These are phyloP conservation scores for Entomobrya multifasciata DNA, from an alignment of 2,888 invertebrate species.

Conservation along the genomic window DNA sequence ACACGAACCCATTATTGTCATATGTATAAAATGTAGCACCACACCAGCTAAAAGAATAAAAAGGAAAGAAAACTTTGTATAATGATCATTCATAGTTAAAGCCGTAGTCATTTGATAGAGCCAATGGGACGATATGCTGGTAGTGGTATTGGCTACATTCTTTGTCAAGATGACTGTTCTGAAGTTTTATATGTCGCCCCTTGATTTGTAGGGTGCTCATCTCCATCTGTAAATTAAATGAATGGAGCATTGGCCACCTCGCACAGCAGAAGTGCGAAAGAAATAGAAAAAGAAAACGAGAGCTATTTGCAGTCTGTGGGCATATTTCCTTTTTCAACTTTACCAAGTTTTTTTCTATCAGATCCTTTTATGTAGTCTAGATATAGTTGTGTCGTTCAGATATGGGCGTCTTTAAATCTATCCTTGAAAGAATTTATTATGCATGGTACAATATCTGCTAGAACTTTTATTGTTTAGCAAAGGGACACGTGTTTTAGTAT, in stretches of 20 bases:
- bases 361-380: too few relatives aligned
- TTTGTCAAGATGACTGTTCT: constrained; percentile 40
- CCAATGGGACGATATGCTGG: neutral
- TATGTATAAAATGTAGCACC: neutral
- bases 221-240: constrained; percentile 61
- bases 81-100: neutral
- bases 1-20: too few relatives aligned
- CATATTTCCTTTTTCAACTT: too few relatives aligned
- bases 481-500: too few relatives aligned
- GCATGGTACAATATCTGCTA: too few relatives aligned
- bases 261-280: neutral
- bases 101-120: constrained; percentile 8
- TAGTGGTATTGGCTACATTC: constrained; percentile 5
- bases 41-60: neutral
- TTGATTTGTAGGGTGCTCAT: constrained; percentile 66
- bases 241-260: neutral
- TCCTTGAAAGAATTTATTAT: too few relatives aligned
- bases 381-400: neutral
- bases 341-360: constrained; percentile 19
- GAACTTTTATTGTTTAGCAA: too few relatives aligned
- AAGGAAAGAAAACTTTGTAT: too few relatives aligned
- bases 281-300: constrained; percentile 25
- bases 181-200: constrained; percentile 47
- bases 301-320: constrained; percentile 57
- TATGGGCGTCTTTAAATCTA: too few relatives aligned